Evolutionary conservation across 2,797 vertebrate genomes (phyloP).

Genomic region (Myoxocephalus aenaeus): DNA sequence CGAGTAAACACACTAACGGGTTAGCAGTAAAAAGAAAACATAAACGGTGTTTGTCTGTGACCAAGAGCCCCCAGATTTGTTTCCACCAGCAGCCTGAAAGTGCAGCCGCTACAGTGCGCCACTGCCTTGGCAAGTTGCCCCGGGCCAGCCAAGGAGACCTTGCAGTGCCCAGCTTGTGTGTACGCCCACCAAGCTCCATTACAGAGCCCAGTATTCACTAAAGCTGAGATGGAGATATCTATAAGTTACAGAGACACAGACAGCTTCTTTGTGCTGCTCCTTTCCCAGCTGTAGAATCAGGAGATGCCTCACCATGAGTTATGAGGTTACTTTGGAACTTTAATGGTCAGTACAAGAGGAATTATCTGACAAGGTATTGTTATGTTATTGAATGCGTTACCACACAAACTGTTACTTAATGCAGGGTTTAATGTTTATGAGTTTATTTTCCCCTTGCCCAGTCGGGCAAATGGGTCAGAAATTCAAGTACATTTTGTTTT

Average conservation of each 20-base stretch:
- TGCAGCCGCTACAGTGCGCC: conserved; percentile 30
- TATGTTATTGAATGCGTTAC: conserved; percentile 17
- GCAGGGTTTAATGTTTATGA: neutral
- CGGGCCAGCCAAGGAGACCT: conserved; percentile 47
- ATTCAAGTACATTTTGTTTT: neutral
- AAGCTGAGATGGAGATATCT: conserved; percentile 60
- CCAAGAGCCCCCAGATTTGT: conserved; percentile 40
- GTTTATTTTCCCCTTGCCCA: neutral
- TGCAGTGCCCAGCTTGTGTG: conserved; percentile 48
- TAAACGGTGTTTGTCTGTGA: conserved; percentile 24
- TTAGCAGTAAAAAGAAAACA: conserved; percentile 21
- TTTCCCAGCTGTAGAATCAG: conserved; percentile 51
- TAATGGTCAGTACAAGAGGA: conserved; percentile 21
- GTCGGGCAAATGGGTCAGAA: neutral
- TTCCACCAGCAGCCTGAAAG: conserved; percentile 45
- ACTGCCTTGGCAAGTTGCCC: conserved; percentile 56
- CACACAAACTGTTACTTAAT: neutral
- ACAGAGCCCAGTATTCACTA: conserved; percentile 69
- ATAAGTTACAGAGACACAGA: conserved; percentile 66
- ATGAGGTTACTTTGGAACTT: conserved; percentile 29
- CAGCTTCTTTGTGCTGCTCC: conserved; percentile 62
- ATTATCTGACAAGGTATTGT: conserved; percentile 22
- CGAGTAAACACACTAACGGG: neutral
- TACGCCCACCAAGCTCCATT: conserved; percentile 60
- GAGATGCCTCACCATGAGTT: conserved; percentile 39